Conservation (phyloP, 1,140 invertebrate genomes). For the Drosophila obscura region DNA sequence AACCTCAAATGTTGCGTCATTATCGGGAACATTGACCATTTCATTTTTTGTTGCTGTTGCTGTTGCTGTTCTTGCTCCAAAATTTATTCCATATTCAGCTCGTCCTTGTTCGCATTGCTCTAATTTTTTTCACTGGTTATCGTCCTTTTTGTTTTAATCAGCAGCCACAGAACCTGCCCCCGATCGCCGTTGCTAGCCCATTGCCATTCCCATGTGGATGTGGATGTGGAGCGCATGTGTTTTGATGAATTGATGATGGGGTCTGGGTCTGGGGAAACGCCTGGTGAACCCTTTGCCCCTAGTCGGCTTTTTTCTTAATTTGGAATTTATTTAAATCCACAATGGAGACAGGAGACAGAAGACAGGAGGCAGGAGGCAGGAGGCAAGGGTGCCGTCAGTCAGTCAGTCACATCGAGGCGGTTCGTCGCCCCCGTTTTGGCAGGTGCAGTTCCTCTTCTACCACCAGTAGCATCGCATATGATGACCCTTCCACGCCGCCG, state of each 20-base stretch:
- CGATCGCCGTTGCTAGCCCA: constrained; percentile 15
- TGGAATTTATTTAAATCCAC: constrained; percentile 83
- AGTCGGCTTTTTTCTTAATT: constrained; percentile 69
- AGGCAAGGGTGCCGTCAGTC: constrained; percentile 39
- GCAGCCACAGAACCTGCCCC: constrained; percentile 13
- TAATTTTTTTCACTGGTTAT: constrained; percentile 82
- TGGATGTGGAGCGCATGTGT: constrained; percentile 20
- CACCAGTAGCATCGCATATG: constrained; percentile 16
- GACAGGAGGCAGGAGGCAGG: not conserved
- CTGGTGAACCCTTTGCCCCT: constrained; percentile 47
- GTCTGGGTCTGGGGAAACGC: constrained; percentile 64
- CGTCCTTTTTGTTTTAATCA: constrained; percentile 79
- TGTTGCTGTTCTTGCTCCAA: constrained; percentile 21
- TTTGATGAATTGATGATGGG: constrained; percentile 84
- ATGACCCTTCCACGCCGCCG: constrained; percentile 23
- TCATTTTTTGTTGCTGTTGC: not conserved
- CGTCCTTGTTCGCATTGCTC: constrained; percentile 60
- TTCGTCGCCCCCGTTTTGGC: constrained; percentile 71
- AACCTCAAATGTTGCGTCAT: constrained; percentile 80
- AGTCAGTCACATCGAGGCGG: constrained; percentile 43
- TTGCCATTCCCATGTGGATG: constrained; percentile 3
- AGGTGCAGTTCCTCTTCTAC: constrained; percentile 57
- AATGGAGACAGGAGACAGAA: constrained; percentile 20
- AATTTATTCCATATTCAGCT: constrained; percentile 81
- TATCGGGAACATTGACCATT: constrained; percentile 58